Base-by-base conservation (phyloP, 2,113 vertebrate genomes). In the Cololabis saira region DNA sequence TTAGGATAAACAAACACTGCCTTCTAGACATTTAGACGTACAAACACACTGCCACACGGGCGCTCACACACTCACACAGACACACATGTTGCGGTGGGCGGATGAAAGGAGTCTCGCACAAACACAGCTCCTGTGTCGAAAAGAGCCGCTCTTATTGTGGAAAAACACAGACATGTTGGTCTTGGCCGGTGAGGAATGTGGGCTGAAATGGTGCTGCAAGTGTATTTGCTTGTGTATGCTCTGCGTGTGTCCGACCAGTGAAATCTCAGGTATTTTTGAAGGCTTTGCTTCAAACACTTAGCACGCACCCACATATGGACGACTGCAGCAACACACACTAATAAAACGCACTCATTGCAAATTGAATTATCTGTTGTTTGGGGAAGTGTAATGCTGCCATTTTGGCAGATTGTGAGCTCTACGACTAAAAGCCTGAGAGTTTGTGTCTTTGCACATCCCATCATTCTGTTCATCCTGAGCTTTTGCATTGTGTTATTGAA, bases 81-180 rank as follows among this genome's bases (percentile, higher is more conserved):
- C 67, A 67, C 59, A 75, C 80, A 80, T 68, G 80, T 71, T 63
- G 64, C 75, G 17, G 74, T 72, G 74, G 83, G 74, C 12, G 72
- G 84, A 92, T 90, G 81, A 92, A 91, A 90, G 74, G 62, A 76
- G 53, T 70, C 58, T 76, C 72, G n/a, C 66, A 83, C 81, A 85
- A 86, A 89, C 74, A 80, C 8, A 49, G 72, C 71, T 80, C 76
- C 82, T 80, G 81, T 85, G 68, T 83, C 24, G 37, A 30, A 86
- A 85, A 78, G 71, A 87, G 74, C 71, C 18, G 40, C 61, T 76
- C 82, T 88, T 84, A 78, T 89, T 89, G 77, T 81, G 60, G 67
- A 82, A 90, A 87, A 91, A 89, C 85, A 92, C 43, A 17, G 69
- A 41, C 66, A 70, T 91, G 85, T 91, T 91, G 82, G 81, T 89